Base-by-base conservation (phyloP, 2,888 invertebrate genomes). In the Stenodema calcarata region DNA sequence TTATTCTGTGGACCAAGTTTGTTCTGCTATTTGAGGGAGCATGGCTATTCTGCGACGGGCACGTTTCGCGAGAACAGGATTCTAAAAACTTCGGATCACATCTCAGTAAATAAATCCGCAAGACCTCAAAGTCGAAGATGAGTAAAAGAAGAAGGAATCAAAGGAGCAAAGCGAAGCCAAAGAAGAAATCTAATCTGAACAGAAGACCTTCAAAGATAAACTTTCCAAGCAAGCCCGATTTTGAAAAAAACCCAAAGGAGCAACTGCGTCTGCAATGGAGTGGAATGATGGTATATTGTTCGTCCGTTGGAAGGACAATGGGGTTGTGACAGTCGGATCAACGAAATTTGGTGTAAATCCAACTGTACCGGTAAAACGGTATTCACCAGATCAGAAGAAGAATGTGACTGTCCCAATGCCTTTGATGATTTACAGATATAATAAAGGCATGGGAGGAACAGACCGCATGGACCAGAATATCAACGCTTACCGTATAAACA, bases 381-480 rank as follows among this genome's bases (percentile, higher is more conserved):
- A 87, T 42, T 87, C 85, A 16, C 69, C 28, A 30, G 47, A 35
- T 41, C 18, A 87, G 35, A 87, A 86, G 69, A 88, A 83, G 50
- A 75, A 86, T 47, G 81, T 88, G 44, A 41, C 44, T 28, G 69
- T 86, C n/a, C 81, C 75, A 44, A 83, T 83, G 50, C 87, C 88
- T 42, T 69, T 23, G 27, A 73, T 70, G 14, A 81, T 87, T 42
- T 54, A 41, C 7, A 70, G 85, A 27, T 89, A 88, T 73, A 88
- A 89, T 86, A 30, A 78, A 50, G 62, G 84, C 44, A 89, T 89
- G 87, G 88, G 87, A 54, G 86, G 85, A 14, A 87, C 87, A 47
- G 88, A 89, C 82, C 81, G 47, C 4, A 87, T 87, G 86, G 89
- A 89, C 50, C 69, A 87, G 30, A 87, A 88, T 82, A 54, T 88